phyloP scores from a whole-genome alignment of 2,113 vertebrate species.

The Agapornis roseicollis region DNA sequence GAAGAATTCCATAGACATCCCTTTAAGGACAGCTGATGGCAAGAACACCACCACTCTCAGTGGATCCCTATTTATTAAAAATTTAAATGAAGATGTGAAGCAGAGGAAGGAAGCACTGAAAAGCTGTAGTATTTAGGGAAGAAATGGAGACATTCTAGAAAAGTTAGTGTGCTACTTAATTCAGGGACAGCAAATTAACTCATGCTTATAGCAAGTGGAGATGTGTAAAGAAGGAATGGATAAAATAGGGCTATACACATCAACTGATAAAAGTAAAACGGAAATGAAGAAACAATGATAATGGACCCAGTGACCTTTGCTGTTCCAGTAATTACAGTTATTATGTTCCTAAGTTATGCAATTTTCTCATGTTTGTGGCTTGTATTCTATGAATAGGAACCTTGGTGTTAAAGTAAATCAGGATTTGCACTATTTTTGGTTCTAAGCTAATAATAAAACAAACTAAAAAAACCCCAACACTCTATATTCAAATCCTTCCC shows the following conservation, averaged over 20 bases:
- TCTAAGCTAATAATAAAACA: slow-evolving; percentile 71
- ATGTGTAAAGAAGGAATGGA: background rate
- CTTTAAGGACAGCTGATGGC: background rate
- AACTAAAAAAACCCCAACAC: background rate
- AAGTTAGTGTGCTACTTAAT: background rate
- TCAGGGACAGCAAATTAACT: background rate
- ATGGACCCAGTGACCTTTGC: slow-evolving; percentile 22
- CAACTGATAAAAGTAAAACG: background rate
- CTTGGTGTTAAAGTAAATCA: slow-evolving; percentile 51
- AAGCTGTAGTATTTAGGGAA: background rate
- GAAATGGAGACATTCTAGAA: background rate
- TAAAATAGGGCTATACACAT: background rate
- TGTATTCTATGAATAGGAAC: slow-evolving; percentile 32
- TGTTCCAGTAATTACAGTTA: slow-evolving; percentile 7
- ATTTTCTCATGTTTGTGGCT: slow-evolving; percentile 29
- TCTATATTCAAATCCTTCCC: slow-evolving; percentile 13
- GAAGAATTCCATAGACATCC: background rate
- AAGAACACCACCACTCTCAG: background rate
- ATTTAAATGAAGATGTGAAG: background rate
- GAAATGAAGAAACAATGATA: slow-evolving; percentile 32
- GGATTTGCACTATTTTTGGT: slow-evolving; percentile 58
- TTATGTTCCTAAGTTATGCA: slow-evolving; percentile 37
- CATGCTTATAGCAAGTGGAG: background rate
- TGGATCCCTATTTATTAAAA: background rate
- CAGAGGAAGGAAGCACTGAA: background rate